These are phyloP conservation scores for Dryadula phaetusa DNA, from an alignment of 2,888 invertebrate genomes.

Conservation along the genomic window DNA sequence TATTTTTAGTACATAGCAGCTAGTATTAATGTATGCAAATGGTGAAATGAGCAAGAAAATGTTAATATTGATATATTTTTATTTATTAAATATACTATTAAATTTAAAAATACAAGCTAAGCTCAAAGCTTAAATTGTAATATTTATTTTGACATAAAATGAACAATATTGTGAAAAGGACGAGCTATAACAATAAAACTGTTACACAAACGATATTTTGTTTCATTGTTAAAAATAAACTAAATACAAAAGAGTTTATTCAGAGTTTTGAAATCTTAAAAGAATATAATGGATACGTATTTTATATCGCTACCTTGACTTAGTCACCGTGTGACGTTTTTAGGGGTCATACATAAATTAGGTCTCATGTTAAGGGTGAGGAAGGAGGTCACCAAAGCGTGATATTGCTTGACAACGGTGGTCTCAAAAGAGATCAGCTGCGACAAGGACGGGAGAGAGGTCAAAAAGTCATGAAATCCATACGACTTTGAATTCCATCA, in stretches of 20 bases:
- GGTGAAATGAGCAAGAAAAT: not conserved
- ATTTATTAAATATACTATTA: not conserved
- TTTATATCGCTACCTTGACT: too few relatives aligned
- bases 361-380: too few relatives aligned
- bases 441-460: too few relatives aligned
- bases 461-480: too few relatives aligned
- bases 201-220: not conserved
- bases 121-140: not conserved
- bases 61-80: not conserved
- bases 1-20: slow-evolving; percentile 7
- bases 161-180: not conserved
- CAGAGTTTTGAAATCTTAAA: not conserved
- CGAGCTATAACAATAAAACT: slow-evolving; percentile 7
- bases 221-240: slow-evolving; percentile 1
- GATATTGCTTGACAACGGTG: too few relatives aligned
- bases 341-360: too few relatives aligned
- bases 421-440: too few relatives aligned
- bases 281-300: not conserved
- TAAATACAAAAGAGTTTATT: not conserved
- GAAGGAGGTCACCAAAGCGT: too few relatives aligned
- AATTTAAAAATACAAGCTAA: not conserved
- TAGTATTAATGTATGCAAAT: slow-evolving; percentile 1
- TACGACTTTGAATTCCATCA: too few relatives aligned
- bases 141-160: slow-evolving; percentile 9
- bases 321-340: too few relatives aligned